phyloP scores from a whole-genome alignment of 2,797 vertebrate species.

The Bovichtus diacanthus region DNA sequence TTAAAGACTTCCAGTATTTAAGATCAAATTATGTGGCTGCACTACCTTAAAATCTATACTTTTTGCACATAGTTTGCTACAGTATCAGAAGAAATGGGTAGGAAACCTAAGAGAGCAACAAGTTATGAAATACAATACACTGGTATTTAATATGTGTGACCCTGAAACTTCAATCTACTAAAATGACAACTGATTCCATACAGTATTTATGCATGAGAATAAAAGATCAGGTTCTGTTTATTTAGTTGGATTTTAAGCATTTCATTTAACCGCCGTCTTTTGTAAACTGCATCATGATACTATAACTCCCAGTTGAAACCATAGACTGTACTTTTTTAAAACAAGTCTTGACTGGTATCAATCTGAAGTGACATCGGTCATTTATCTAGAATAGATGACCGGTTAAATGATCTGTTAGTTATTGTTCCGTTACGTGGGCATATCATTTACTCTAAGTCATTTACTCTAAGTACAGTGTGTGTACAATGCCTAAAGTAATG shows the following conservation, averaged over 20 bases:
- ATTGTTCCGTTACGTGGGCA: constrained; percentile 33
- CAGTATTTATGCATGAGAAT: not conserved
- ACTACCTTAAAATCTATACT: not conserved
- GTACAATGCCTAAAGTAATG: constrained; percentile 28
- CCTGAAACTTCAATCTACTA: not conserved
- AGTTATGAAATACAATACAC: not conserved
- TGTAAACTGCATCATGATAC: not conserved
- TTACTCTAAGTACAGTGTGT: constrained; percentile 13
- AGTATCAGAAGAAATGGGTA: not conserved
- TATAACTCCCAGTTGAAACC: not conserved
- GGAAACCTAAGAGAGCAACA: not conserved
- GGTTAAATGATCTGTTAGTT: constrained; percentile 4
- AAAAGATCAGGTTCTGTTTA: not conserved
- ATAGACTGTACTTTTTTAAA: not conserved
- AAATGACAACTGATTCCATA: not conserved
- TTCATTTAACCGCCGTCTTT: not conserved
- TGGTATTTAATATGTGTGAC: not conserved
- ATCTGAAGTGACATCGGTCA: constrained; percentile 12
- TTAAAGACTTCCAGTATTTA: not conserved
- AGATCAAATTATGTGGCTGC: not conserved
- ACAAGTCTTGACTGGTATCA: constrained; percentile 1
- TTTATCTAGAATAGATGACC: constrained; percentile 9
- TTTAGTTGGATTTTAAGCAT: not conserved
- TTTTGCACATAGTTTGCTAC: not conserved
- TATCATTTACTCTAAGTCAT: constrained; percentile 16